Percentiles rank a stretch among this genome's conserved stretches.
Conservation (phyloP, 1,140 invertebrate species). For the Drosophila cardini region DNA sequence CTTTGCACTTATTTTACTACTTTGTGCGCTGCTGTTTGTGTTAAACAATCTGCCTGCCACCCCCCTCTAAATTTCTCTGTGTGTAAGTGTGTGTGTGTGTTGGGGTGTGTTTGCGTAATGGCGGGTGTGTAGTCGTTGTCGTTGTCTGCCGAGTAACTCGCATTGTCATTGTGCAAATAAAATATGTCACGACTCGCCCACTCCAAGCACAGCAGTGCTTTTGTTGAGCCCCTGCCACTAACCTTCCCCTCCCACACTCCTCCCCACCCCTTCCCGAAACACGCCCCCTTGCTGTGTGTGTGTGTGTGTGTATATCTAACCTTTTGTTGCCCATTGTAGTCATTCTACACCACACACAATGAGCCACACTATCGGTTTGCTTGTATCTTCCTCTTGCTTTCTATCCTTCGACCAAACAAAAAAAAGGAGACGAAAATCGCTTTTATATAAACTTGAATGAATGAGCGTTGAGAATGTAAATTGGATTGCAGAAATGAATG, state of each 20-base stretch:
- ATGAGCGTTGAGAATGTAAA: slow-evolving; percentile 36
- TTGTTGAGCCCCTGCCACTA: background rate
- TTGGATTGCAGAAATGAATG: slow-evolving; percentile 16
- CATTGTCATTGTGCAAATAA: slow-evolving; percentile 84
- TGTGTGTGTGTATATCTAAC: slow-evolving; percentile 63
- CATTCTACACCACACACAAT: slow-evolving; percentile 67
- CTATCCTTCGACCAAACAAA: slow-evolving; percentile 16
- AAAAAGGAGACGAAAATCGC: slow-evolving; percentile 55
- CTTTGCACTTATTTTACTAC: slow-evolving; percentile 83
- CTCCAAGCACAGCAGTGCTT: slow-evolving; percentile 32
- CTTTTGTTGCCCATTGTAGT: slow-evolving; percentile 76
- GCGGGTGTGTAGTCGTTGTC: slow-evolving; percentile 57
- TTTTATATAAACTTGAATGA: slow-evolving; percentile 80
- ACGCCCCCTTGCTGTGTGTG: slow-evolving; percentile 59
- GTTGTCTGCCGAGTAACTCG: slow-evolving; percentile 69
- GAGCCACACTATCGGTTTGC: slow-evolving; percentile 58
- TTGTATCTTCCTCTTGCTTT: slow-evolving; percentile 30
- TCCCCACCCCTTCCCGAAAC: slow-evolving; percentile 48
- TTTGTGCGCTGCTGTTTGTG: slow-evolving; percentile 64
- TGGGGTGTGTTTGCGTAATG: slow-evolving; percentile 75
- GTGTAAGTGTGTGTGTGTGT: slow-evolving; percentile 31
- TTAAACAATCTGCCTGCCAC: slow-evolving; percentile 27
- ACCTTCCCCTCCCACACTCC: too few relatives aligned
- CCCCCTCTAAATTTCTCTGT: background rate
- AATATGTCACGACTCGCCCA: slow-evolving; percentile 84